Conservation (phyloP, 2,888 invertebrate species). For the Metalampra italica region DNA sequence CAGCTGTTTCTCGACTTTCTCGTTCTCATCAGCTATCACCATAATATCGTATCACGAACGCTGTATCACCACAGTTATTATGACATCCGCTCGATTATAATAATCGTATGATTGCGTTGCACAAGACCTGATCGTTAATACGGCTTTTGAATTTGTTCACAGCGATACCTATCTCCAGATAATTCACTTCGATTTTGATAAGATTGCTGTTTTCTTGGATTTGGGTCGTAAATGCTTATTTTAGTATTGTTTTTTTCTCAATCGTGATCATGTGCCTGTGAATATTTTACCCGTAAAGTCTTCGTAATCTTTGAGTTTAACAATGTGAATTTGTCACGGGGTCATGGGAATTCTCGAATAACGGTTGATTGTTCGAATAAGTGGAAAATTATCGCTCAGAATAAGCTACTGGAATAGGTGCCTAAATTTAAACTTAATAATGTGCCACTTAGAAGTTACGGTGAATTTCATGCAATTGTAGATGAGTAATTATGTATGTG, state of each 20-base stretch:
- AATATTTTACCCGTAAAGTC: background rate
- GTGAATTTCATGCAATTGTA: no score
- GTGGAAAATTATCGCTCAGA: background rate
- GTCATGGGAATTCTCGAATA: slow-evolving; percentile 7
- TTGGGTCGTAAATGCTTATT: slow-evolving; percentile 4
- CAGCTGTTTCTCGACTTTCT: background rate
- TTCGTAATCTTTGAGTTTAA: background rate
- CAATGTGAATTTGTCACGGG: slow-evolving; percentile 5
- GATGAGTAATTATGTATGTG: no score
- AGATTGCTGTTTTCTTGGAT: slow-evolving; percentile 10
- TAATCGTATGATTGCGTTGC: background rate
- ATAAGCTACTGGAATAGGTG: background rate
- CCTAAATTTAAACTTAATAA: no score
- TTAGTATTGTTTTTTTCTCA: background rate
- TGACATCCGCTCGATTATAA: slow-evolving; percentile 3
- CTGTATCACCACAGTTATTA: background rate
- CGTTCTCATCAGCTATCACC: background rate
- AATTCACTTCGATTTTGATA: slow-evolving; percentile 16
- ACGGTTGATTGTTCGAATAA: background rate
- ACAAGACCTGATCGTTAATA: background rate
- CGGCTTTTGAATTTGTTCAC: background rate
- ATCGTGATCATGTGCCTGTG: background rate
- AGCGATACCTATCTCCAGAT: slow-evolving; percentile 15
- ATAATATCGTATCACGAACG: background rate
- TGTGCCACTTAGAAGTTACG: no score